Percentiles rank a stretch among this genome's conserved stretches.
Evolutionary conservation across 2,888 invertebrate species (phyloP).

Genomic region (Spilarctia lutea): DNA sequence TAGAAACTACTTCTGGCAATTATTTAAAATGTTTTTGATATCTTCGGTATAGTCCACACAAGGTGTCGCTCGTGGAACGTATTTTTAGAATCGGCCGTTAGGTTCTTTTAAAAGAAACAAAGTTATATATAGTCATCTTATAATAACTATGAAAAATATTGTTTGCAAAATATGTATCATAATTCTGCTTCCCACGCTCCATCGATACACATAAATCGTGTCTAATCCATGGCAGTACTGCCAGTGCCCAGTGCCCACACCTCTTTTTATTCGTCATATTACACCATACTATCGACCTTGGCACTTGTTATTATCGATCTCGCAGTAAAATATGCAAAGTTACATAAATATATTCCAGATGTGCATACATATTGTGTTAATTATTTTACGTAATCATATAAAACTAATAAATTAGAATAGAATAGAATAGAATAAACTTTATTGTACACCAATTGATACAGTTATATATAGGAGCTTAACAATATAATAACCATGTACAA

Average conservation of each 20-base stretch:
- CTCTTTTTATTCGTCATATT: constrained; percentile 9
- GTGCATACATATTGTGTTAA: background rate
- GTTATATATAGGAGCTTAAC: too few species aligned
- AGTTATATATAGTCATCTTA: background rate
- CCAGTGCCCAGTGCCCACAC: too few species aligned
- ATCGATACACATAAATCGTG: background rate
- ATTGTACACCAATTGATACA: too few species aligned
- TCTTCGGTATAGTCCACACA: background rate
- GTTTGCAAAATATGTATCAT: constrained; percentile 17
- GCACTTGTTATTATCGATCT: constrained; percentile 12
- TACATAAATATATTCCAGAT: constrained; percentile 13
- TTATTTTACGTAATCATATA: background rate
- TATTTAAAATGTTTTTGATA: too few species aligned
- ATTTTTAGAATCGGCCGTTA: background rate
- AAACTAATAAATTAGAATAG: too few species aligned
- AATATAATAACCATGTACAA: too few species aligned
- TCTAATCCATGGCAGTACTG: constrained; percentile 6
- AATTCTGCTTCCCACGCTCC: constrained; percentile 11
- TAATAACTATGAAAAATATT: background rate
- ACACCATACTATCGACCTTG: constrained; percentile 22
- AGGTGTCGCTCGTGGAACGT: background rate
- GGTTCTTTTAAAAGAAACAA: background rate
- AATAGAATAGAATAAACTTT: too few species aligned
- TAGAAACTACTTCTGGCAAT: background rate
- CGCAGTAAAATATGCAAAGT: constrained; percentile 7